A percentile compares a stretch with the other conserved stretches of the same genome.
Evolutionary conservation across 2,797 vertebrate genomes (phyloP).

Genomic region (Oreortyx pictus): DNA sequence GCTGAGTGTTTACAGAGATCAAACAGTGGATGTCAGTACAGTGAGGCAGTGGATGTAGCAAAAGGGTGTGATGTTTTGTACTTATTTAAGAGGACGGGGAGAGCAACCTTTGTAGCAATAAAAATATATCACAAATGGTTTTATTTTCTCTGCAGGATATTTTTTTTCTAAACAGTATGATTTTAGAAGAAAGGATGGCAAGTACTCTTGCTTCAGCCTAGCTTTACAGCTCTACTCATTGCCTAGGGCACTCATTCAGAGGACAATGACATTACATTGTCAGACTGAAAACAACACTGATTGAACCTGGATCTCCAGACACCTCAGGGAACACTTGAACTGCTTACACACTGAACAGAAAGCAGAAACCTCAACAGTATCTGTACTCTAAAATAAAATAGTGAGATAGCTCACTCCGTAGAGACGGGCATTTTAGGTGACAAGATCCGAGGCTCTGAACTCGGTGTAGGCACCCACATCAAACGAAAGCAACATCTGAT

Average conservation of each 20-base stretch:
- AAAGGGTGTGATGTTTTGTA: neutral
- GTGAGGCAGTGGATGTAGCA: neutral
- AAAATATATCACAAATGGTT: neutral
- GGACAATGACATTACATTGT: neutral
- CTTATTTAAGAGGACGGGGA: neutral
- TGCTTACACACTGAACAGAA: neutral
- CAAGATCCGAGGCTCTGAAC: neutral
- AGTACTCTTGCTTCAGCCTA: neutral
- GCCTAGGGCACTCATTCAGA: neutral
- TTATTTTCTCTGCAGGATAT: neutral
- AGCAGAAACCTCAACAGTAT: neutral
- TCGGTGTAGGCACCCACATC: neutral
- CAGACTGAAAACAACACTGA: neutral
- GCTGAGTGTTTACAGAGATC: neutral
- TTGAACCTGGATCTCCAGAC: neutral
- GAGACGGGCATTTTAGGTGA: neutral
- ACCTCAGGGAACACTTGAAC: neutral
- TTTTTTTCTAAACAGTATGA: neutral
- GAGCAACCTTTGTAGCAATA: neutral
- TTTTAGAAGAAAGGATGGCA: neutral
- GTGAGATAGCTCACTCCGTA: neutral
- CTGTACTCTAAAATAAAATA: neutral
- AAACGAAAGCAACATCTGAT: neutral
- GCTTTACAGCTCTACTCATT: neutral
- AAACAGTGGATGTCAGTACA: neutral